These are phyloP conservation scores for Drosophila merina DNA, from an alignment of 2,888 invertebrate species.

Conservation along the genomic window DNA sequence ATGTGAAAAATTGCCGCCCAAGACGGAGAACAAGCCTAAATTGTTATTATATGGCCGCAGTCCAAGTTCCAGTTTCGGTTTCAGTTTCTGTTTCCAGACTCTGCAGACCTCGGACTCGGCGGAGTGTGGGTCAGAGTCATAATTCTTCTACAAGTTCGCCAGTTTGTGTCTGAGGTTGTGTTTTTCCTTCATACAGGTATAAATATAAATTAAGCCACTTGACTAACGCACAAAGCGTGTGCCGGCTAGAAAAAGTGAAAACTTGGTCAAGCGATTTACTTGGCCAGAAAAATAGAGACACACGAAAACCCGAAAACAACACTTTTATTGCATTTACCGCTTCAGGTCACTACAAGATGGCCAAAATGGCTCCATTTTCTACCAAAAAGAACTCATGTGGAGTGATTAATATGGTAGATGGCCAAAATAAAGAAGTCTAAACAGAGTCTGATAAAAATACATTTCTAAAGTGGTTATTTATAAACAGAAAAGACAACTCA, in stretches of 20 bases:
- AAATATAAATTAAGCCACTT: constrained; percentile 77
- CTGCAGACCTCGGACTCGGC: constrained; percentile 37
- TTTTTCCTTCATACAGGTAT: constrained; percentile 47
- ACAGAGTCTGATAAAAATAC: constrained; percentile 44
- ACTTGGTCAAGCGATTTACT: constrained; percentile 60
- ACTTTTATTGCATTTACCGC: constrained; percentile 34
- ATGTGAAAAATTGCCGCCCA: constrained; percentile 78
- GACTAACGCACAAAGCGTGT: constrained; percentile 70
- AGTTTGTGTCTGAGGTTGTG: constrained; percentile 45
- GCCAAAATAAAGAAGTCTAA: constrained; percentile 58
- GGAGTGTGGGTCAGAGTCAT: constrained; percentile 77
- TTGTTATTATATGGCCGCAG: constrained; percentile 67
- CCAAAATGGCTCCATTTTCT: constrained; percentile 68
- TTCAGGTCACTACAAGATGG: constrained; percentile 38
- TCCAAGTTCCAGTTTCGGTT: constrained; percentile 39
- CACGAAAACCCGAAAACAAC: constrained; percentile 17
- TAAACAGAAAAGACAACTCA: constrained; percentile 58
- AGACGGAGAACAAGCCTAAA: constrained; percentile 80
- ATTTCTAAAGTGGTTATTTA: constrained; percentile 36
- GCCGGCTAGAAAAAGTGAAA: constrained; percentile 51
- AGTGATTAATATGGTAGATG: constrained; percentile 77
- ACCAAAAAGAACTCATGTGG: constrained; percentile 75
- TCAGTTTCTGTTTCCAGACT: not conserved
- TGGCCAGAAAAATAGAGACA: constrained; percentile 36
- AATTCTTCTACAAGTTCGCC: constrained; percentile 78